phyloP scores from a whole-genome alignment of 2,113 vertebrate genomes.

The Barbus barbus region DNA sequence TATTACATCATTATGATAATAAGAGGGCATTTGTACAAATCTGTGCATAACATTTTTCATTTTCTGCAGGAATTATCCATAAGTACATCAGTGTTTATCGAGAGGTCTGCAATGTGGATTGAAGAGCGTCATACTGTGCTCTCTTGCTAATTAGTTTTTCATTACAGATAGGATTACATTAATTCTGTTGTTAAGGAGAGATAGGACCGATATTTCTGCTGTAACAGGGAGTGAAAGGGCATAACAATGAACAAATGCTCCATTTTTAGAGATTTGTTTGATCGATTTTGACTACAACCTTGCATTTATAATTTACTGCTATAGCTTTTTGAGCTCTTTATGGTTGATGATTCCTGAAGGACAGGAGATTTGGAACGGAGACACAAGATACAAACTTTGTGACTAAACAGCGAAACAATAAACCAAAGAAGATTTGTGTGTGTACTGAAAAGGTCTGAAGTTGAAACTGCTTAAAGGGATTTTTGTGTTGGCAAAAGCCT shows the following conservation, averaged over 20 bases:
- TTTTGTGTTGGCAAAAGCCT: background rate
- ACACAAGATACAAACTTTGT: background rate
- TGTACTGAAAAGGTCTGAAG: background rate
- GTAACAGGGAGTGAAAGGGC: background rate
- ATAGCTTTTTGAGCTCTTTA: background rate
- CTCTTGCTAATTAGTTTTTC: background rate
- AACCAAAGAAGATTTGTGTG: background rate
- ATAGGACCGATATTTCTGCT: background rate
- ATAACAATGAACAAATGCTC: background rate
- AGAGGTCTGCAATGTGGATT: background rate
- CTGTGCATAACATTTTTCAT: background rate
- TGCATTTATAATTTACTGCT: background rate
- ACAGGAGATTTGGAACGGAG: background rate
- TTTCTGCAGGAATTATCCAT: background rate
- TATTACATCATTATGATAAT: slow-evolving; percentile 1
- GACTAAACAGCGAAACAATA: background rate
- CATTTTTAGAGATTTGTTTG: background rate
- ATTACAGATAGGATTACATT: background rate
- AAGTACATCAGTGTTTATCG: background rate
- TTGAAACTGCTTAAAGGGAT: slow-evolving; percentile 8
- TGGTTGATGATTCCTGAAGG: background rate
- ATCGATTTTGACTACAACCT: background rate
- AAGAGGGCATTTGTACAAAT: background rate
- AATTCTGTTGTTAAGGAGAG: background rate
- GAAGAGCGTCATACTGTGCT: background rate